phyloP scores from a whole-genome alignment of 2,888 invertebrate genomes.

The Herminia tarsipennalis region DNA sequence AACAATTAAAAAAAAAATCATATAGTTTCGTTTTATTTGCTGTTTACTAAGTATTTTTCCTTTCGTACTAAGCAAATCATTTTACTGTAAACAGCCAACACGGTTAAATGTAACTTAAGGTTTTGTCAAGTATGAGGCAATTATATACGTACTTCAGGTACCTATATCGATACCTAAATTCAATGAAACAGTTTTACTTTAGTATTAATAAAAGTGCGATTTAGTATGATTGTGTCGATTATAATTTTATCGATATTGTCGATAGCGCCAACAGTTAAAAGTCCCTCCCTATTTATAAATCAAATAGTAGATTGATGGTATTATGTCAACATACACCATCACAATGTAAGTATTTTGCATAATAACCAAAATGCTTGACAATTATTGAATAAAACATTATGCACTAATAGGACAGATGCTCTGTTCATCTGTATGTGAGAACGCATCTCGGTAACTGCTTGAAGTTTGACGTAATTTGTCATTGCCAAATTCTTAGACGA shows the following conservation, averaged over 20 bases:
- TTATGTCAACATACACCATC: constrained; percentile 83
- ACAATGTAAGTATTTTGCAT: constrained; percentile 77
- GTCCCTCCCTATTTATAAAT: constrained; percentile 62
- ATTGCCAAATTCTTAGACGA: constrained; percentile 59
- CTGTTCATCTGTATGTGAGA: constrained; percentile 68
- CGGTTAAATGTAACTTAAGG: too few relatives aligned
- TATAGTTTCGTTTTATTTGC: too few relatives aligned
- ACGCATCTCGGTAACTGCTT: constrained; percentile 41
- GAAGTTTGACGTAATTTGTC: constrained; percentile 69
- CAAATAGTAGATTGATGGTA: constrained; percentile 81
- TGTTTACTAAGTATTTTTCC: too few relatives aligned
- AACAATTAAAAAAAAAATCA: too few relatives aligned
- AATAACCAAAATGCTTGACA: constrained; percentile 75
- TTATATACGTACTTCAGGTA: too few relatives aligned
- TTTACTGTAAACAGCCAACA: too few relatives aligned
- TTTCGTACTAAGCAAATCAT: too few relatives aligned
- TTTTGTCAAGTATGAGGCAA: too few relatives aligned
- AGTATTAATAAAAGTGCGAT: too few relatives aligned
- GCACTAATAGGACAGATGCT: constrained; percentile 65
- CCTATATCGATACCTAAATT: too few relatives aligned
- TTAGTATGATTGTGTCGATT: too few relatives aligned
- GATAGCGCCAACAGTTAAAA: background rate
- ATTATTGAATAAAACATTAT: constrained; percentile 78
- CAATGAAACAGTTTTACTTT: too few relatives aligned
- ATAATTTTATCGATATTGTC: constrained; percentile 34